Percentiles rank a stretch among this genome's conserved stretches.
phyloP scores from a whole-genome alignment of 2,113 vertebrate species.

The Gadus macrocephalus region DNA sequence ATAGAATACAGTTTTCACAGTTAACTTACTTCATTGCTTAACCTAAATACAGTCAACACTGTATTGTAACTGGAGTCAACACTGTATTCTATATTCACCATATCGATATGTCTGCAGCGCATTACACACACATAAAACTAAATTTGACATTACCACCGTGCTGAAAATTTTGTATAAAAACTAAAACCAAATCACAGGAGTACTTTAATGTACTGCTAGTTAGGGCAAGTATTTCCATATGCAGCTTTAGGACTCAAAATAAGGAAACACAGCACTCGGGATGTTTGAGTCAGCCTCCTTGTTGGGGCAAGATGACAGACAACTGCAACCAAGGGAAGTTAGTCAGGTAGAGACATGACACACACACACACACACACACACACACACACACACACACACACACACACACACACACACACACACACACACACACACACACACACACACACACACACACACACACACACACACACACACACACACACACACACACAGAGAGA shows the following conservation, averaged over 20 bases:
- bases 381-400: background rate
- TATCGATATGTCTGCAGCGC: too few relatives aligned
- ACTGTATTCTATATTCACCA: too few relatives aligned
- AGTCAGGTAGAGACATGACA: conserved; percentile 1
- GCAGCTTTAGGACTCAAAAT: conserved; percentile 15
- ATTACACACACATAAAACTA: too few relatives aligned
- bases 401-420: background rate
- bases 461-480: conserved; percentile 2
- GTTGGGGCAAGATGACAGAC: conserved; percentile 10
- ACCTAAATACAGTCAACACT: too few relatives aligned
- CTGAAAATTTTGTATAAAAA: background rate
- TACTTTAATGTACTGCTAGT: background rate
- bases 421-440: conserved; percentile 10
- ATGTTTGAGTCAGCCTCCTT: conserved; percentile 6
- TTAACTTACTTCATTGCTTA: too few relatives aligned
- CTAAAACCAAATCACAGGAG: background rate
- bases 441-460: background rate
- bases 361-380: conserved; percentile 5
- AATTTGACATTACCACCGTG: background rate
- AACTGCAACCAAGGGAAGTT: background rate
- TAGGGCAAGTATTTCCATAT: conserved; percentile 18
- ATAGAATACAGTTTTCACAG: too few relatives aligned
- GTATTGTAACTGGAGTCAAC: too few relatives aligned
- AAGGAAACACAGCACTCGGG: conserved; percentile 3
- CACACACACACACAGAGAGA: background rate